These are phyloP conservation scores for Matsumurasca onukii DNA, from an alignment of 1,140 invertebrate genomes.

Conservation along the genomic window DNA sequence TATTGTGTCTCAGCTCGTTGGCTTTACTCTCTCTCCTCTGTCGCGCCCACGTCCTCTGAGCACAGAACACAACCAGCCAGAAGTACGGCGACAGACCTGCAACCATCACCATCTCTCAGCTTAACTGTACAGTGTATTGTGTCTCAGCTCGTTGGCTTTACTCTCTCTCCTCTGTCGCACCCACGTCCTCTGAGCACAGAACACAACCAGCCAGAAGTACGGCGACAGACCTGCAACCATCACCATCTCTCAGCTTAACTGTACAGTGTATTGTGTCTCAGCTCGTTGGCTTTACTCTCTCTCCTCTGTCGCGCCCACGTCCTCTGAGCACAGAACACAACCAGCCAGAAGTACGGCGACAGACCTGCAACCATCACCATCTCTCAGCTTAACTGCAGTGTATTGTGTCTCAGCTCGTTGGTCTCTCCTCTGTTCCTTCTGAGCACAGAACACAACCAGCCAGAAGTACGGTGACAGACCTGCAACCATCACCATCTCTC, in stretches of 20 bases:
- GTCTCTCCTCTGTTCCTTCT: constrained; percentile 31
- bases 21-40: constrained; percentile 33
- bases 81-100: constrained; percentile 37
- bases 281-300: constrained; percentile 31
- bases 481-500: too few species aligned
- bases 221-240: constrained; percentile 31
- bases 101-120: too few species aligned
- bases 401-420: constrained; percentile 20
- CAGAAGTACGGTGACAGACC: constrained; percentile 37
- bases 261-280: constrained; percentile 6
- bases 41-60: constrained; percentile 35
- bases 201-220: constrained; percentile 38
- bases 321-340: constrained; percentile 38
- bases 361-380: constrained; percentile 33
- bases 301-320: constrained; percentile 32
- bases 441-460: constrained; percentile 38
- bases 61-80: constrained; percentile 39
- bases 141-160: constrained; percentile 24
- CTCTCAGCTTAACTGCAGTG: too few species aligned
- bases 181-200: constrained; percentile 37
- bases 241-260: too few species aligned
- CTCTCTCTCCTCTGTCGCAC: constrained; percentile 24
- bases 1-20: constrained; percentile 25
- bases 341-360: constrained; percentile 37
- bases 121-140: too few species aligned